phyloP scores from a whole-genome alignment of 2,888 invertebrate genomes.

The Lumbricus terrestris region DNA sequence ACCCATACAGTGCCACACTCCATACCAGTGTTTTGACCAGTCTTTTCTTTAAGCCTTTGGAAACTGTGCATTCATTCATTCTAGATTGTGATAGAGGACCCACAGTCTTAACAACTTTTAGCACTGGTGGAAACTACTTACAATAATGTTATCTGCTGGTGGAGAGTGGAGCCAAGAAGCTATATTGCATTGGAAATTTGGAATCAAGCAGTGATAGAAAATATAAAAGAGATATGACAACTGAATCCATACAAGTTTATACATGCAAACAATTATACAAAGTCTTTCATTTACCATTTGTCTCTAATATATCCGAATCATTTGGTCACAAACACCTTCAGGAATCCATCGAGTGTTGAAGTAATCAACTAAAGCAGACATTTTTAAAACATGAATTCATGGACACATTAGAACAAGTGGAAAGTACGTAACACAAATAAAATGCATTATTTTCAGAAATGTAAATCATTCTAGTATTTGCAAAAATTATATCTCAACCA shows the following conservation, averaged over 20 bases:
- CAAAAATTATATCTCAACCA: too few relatives aligned
- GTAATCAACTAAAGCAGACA: not conserved
- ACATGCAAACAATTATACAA: not conserved
- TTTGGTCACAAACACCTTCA: not conserved
- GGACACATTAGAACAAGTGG: not conserved
- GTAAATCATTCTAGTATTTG: too few relatives aligned
- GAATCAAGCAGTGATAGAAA: not conserved
- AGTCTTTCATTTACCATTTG: not conserved
- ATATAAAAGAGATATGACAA: not conserved
- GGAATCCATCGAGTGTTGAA: constrained; percentile 5
- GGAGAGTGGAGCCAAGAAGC: too few relatives aligned
- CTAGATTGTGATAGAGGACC: not conserved
- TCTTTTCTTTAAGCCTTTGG: too few relatives aligned
- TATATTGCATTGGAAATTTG: not conserved
- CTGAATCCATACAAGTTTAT: not conserved
- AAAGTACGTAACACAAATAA: not conserved
- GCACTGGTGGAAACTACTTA: too few relatives aligned
- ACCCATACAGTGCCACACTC: too few relatives aligned
- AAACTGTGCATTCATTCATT: too few relatives aligned
- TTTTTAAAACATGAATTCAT: not conserved
- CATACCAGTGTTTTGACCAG: too few relatives aligned
- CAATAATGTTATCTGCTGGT: too few relatives aligned
- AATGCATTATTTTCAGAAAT: too few relatives aligned
- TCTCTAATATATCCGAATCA: not conserved
- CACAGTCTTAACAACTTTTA: too few relatives aligned